phyloP scores from a whole-genome alignment of 2,888 invertebrate species.

The Drosophila villosipedis region DNA sequence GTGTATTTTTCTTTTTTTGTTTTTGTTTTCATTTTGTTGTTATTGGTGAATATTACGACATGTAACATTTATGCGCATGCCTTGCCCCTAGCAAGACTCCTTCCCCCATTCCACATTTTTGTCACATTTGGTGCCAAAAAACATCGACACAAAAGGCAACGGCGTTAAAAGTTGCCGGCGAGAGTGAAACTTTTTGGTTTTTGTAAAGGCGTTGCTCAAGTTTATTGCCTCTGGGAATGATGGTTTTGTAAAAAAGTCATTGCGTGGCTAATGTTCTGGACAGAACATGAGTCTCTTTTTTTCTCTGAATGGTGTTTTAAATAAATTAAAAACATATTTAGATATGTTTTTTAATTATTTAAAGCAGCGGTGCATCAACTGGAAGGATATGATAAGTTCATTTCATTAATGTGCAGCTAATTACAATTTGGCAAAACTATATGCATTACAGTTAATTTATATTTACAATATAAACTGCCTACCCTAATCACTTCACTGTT shows the following conservation, averaged over 20 bases:
- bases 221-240: conserved; percentile 28
- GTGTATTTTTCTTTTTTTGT: conserved; percentile 35
- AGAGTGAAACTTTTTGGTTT: conserved; percentile 46
- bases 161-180: conserved; percentile 39
- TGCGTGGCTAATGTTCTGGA: neutral
- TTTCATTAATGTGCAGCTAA: neutral
- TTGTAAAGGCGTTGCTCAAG: conserved; percentile 44
- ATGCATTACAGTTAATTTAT: too few relatives aligned
- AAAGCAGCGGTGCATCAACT: neutral
- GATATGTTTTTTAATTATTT: neutral
- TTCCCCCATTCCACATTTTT: conserved; percentile 24
- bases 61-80: conserved; percentile 68
- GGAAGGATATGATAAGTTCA: neutral
- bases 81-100: conserved; percentile 36
- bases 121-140: conserved; percentile 49
- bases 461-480: neutral
- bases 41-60: conserved; percentile 71
- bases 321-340: neutral
- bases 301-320: neutral
- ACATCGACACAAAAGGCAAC: conserved; percentile 40
- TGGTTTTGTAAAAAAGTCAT: neutral
- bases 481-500: neutral
- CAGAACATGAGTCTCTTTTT: neutral
- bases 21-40: conserved; percentile 39
- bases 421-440: neutral